These are phyloP conservation scores for Polietes domitor DNA, from an alignment of 2,888 invertebrate genomes.

Conservation along the genomic window DNA sequence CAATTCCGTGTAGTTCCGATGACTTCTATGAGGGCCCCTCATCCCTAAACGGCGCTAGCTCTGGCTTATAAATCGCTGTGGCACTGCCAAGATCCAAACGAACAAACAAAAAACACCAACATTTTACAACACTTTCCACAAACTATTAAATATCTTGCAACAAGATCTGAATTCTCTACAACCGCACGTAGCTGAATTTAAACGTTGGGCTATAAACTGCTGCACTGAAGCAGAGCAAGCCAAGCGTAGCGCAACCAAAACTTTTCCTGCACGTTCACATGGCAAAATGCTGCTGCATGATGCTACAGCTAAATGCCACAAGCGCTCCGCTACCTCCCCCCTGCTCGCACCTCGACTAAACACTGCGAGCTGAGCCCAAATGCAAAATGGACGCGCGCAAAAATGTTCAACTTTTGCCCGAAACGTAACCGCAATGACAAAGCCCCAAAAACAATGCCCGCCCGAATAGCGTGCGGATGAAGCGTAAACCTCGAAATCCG, in stretches of 20 bases:
- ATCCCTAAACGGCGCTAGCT: background rate
- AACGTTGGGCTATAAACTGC: conserved; percentile 55
- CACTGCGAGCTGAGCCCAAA: background rate
- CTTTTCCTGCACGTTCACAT: conserved; percentile 55
- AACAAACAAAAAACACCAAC: conserved; percentile 24
- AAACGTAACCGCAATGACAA: conserved; percentile 61
- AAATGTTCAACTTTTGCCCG: conserved; percentile 43
- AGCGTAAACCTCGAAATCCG: conserved; percentile 9
- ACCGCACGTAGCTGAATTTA: conserved; percentile 58
- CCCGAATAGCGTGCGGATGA: background rate
- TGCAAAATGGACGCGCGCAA: conserved; percentile 45
- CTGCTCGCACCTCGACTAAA: too few species aligned
- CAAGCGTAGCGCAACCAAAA: conserved; percentile 50
- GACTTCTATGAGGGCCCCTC: background rate
- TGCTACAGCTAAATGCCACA: conserved; percentile 47
- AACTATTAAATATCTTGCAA: conserved; percentile 29
- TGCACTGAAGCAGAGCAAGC: background rate
- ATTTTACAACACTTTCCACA: conserved; percentile 19
- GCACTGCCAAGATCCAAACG: background rate
- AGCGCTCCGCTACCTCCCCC: background rate
- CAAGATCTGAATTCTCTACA: conserved; percentile 25
- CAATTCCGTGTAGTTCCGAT: background rate
- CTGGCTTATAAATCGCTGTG: background rate
- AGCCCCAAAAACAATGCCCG: conserved; percentile 19
- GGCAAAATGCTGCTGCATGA: conserved; percentile 18